Conservation (phyloP, 2,113 vertebrate species). For the Tachysurus fulvidraco region DNA sequence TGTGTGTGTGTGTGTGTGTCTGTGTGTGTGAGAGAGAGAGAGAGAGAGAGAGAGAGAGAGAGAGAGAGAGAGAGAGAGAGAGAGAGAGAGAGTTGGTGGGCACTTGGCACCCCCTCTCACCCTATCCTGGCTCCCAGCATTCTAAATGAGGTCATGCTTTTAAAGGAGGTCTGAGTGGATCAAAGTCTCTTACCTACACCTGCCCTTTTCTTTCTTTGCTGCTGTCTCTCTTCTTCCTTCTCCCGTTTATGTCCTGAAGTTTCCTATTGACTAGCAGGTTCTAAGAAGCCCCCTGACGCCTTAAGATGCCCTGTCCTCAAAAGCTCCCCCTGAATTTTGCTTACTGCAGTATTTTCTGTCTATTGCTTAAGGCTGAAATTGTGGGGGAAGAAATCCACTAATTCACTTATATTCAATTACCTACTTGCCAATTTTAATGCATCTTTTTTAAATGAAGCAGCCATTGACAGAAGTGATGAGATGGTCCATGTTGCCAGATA, state of each 20-base stretch:
- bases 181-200: constrained; percentile 74
- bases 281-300: constrained; percentile 50
- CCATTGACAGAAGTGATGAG: constrained; percentile 54
- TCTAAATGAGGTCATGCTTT: constrained; percentile 83
- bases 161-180: constrained; percentile 74
- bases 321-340: constrained; percentile 54
- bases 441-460: constrained; percentile 51
- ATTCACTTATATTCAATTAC: constrained; percentile 59
- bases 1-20: constrained; percentile 31
- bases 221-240: constrained; percentile 63
- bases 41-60: background rate
- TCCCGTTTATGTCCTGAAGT: constrained; percentile 60
- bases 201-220: constrained; percentile 74
- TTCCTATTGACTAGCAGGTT: constrained; percentile 58
- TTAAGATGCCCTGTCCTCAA: constrained; percentile 51
- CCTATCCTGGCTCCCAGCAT: constrained; percentile 72
- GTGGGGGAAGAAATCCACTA: constrained; percentile 37
- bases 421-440: constrained; percentile 49
- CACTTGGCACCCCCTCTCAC: constrained; percentile 65
- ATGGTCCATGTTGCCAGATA: constrained; percentile 64
- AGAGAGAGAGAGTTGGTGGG: constrained; percentile 11
- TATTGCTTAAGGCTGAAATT: constrained; percentile 48
- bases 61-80: background rate
- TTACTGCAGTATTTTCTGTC: constrained; percentile 49
- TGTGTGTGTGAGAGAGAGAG: background rate